Evolutionary conservation across 2,888 invertebrate species (phyloP), one percentile per base, ranked within the genome.

Genomic region (Galeruca laticollis): DNA sequence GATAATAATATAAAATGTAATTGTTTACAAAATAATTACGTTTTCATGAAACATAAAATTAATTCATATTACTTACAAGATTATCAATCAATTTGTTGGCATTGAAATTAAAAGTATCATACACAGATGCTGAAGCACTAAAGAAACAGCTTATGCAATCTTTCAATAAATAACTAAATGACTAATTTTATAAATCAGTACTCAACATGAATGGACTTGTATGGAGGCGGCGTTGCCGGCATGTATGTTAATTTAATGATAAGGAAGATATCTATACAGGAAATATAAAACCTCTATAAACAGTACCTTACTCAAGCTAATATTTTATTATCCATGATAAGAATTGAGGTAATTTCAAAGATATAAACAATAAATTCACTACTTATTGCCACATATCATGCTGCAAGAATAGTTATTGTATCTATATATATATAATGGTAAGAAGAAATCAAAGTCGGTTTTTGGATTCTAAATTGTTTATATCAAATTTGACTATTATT

Each of bases 171-270:
- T 33, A 11, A 63, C 13, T 60, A 2, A 51, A 56, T 63, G 54
- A 63, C 35, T 63, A 56, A 62, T 63, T 54, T 49, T 5, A 62
- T n/a, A 62, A 52, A 62, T 37, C 20, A 52, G n/a, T 2, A 54
- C 63, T 40, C 11, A 31, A 63, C 63, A 43, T 56, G 63, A 54
- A 63, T 63, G 54, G n/a, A 63, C 63, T 31, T 63, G 63, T 40
- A 63, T 63, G 40, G 40, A 63, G 37, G 31, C 63, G 9, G 18
- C 9, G 63, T 63, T 63, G 63, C 43, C 63, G 20, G 10, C 33
- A 9, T 26, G 11, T n/a, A 2, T 2, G n/a, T 43, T 5, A n/a
- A 21, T 62, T 61, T n/a, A 18, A n/a, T 26, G 15, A 20, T n/a
- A 21, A 26, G 9, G 9, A 43, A 10, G 11, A 26, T 43, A 51